These are phyloP conservation scores for Zhengitettix transpicula DNA, from an alignment of 2,888 invertebrate genomes.

Conservation along the genomic window DNA sequence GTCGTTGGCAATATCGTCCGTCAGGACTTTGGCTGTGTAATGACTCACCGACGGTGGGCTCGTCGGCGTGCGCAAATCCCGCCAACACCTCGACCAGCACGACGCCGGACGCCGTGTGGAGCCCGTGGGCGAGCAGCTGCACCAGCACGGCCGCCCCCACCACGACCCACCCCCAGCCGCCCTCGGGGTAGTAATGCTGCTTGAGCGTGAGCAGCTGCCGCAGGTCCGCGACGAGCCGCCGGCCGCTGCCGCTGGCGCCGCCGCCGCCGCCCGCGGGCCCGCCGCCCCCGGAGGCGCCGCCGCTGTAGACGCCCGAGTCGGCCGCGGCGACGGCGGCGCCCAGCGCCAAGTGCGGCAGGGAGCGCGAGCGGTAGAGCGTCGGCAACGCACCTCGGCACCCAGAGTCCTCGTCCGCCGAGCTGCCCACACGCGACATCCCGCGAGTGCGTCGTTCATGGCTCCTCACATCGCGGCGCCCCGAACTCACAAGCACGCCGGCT, in stretches of 20 bases:
- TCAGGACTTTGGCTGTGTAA: no score
- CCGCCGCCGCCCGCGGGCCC: constrained; percentile 17
- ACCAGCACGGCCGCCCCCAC: constrained; percentile 52
- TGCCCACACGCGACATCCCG: constrained; percentile 9
- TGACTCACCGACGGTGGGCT: constrained; percentile 1
- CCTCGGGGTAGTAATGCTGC: constrained; percentile 17
- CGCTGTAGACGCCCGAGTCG: no score
- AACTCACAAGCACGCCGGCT: constrained; percentile 28
- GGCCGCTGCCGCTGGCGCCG: constrained; percentile 30
- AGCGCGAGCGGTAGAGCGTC: constrained; percentile 45
- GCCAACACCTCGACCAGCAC: constrained; percentile 6
- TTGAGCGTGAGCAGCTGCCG: constrained; percentile 44
- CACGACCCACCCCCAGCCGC: constrained; percentile 58
- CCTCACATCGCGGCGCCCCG: constrained; percentile 29
- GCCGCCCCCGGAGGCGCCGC: not conserved
- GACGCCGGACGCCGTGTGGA: constrained; percentile 29
- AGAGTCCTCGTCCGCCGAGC: constrained; percentile 10
- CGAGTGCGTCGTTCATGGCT: constrained; percentile 6
- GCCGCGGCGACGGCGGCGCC: constrained; percentile 26
- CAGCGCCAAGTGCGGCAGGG: constrained; percentile 39
- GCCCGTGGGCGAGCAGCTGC: constrained; percentile 57
- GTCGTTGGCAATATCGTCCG: no score
- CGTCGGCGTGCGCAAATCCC: constrained; percentile 3
- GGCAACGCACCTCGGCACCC: constrained; percentile 22
- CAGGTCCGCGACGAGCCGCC: constrained; percentile 34